Evolutionary conservation across 2,113 vertebrate genomes (phyloP), one percentile per base, ranked within the genome.

Genomic region (Silurus asotus): DNA sequence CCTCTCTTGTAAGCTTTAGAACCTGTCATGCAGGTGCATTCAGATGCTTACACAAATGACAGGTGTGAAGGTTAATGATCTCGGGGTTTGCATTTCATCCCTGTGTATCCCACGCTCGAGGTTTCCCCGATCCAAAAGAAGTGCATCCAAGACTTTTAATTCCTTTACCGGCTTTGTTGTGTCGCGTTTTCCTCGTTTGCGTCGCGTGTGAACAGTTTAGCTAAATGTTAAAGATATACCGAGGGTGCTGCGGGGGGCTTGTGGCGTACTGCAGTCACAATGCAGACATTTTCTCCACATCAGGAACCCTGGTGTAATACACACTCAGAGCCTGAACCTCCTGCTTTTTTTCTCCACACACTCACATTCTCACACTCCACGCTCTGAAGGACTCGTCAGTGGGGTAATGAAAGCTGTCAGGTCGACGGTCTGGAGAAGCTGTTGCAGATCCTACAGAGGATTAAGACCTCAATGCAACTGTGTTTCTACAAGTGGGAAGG

Each of bases 271-370:
- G 88, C 86, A 87, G 82, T 74, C 82, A 84, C 85, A 82, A 87
- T 89, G 88, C 85, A 89, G 88, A 89, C 82, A 87, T 89, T 89
- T 89, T 20, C 67, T 72, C 65, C 56, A 85, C 55, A 53, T 79
- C 79, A 85, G 64, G 55, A 84, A 76, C 10, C 65, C 48, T 56
- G 13, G 61, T 81, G 65, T 87, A 69, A 74, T 51, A 8, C 65
- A 37, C 61, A 25, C 61, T 81, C 59, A 13, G 49, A 76, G 3
- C 45, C 51, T 37, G 37, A 59, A 37, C 9, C 49, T 70, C 49
- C 56, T n/a, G n/a, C 75, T 84, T 55, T 64, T 64, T 37, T 19
- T 19, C 19, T 20, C 25, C 45, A 51, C 61, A 25, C 58, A 81
- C 28, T 53, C 62, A 67, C 48, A 82, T 3, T 9, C 62, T 2